Percentiles rank a stretch among this genome's conserved stretches.
These are phyloP conservation scores for Cantharis nigra DNA, from an alignment of 2,888 invertebrate species.

Conservation along the genomic window DNA sequence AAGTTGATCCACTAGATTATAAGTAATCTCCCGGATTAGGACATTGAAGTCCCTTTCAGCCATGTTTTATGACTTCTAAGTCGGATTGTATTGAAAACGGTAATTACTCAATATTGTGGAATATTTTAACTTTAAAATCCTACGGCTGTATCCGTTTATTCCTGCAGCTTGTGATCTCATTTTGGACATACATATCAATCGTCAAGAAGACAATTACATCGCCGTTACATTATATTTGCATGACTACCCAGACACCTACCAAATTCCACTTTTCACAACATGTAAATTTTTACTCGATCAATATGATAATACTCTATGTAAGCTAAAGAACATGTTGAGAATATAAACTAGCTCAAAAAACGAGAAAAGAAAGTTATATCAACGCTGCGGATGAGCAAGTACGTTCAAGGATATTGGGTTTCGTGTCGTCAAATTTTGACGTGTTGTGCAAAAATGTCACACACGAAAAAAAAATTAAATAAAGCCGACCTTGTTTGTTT, in stretches of 20 bases:
- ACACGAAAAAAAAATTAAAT: conserved; percentile 1
- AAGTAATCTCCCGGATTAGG: not conserved
- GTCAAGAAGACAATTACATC: not conserved
- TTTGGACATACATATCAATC: not conserved
- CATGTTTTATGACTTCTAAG: not conserved
- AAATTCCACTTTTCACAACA: conserved; percentile 25
- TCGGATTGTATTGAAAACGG: not conserved
- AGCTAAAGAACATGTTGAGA: conserved; percentile 30
- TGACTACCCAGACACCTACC: conserved; percentile 7
- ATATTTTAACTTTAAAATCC: no score
- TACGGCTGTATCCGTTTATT: no score
- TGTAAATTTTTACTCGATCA: conserved; percentile 31
- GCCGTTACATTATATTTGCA: not conserved
- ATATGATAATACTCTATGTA: conserved; percentile 34
- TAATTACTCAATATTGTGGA: not conserved
- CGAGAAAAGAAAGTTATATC: conserved; percentile 19
- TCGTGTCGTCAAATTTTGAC: conserved; percentile 6
- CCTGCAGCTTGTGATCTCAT: no score
- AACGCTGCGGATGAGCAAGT: conserved; percentile 5
- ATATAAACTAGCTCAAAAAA: conserved; percentile 31
- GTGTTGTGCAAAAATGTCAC: conserved; percentile 4
- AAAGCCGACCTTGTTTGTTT: not conserved
- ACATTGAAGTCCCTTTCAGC: not conserved
- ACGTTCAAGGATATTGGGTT: conserved; percentile 12
- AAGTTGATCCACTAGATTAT: not conserved